phyloP scores from a whole-genome alignment of 2,888 invertebrate species.

The Nomada goodeniana region DNA sequence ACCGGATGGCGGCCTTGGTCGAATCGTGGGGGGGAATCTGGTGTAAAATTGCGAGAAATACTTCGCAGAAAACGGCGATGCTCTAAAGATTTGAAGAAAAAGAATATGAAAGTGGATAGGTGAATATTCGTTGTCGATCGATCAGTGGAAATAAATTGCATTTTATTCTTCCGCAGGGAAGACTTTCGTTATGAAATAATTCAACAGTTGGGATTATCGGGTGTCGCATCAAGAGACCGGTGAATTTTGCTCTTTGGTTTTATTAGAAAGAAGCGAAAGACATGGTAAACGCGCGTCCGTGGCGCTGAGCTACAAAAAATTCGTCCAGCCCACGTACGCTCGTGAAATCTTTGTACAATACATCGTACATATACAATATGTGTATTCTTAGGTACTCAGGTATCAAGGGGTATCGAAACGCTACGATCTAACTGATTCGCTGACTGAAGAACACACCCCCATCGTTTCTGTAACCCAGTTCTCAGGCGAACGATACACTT shows the following conservation, averaged over 20 bases:
- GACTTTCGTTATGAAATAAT: too few species aligned
- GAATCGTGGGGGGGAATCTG: background rate
- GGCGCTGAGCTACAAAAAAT: slow-evolving; percentile 22
- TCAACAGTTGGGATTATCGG: too few species aligned
- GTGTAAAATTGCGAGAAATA: background rate
- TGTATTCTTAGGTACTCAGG: slow-evolving; percentile 62
- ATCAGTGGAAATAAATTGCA: too few species aligned
- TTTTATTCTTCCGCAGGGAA: too few species aligned
- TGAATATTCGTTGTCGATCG: too few species aligned
- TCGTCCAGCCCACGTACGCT: slow-evolving; percentile 29
- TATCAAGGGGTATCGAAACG: slow-evolving; percentile 48
- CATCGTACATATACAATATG: slow-evolving; percentile 36
- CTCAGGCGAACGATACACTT: background rate
- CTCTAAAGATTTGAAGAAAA: background rate
- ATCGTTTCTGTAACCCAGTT: background rate
- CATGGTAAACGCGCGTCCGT: slow-evolving; percentile 62
- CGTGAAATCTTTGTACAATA: slow-evolving; percentile 54
- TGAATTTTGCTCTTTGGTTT: slow-evolving; percentile 80
- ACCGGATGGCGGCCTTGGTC: background rate
- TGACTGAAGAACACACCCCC: background rate
- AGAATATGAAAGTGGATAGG: too few species aligned
- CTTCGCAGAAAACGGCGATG: background rate
- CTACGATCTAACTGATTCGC: slow-evolving; percentile 42
- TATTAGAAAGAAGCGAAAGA: slow-evolving; percentile 79
- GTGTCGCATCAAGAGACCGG: slow-evolving; percentile 21